Evolutionary conservation across 2,113 vertebrate genomes (phyloP), one percentile per base, ranked within the genome.

Genomic region (Chaetodon trifascialis): DNA sequence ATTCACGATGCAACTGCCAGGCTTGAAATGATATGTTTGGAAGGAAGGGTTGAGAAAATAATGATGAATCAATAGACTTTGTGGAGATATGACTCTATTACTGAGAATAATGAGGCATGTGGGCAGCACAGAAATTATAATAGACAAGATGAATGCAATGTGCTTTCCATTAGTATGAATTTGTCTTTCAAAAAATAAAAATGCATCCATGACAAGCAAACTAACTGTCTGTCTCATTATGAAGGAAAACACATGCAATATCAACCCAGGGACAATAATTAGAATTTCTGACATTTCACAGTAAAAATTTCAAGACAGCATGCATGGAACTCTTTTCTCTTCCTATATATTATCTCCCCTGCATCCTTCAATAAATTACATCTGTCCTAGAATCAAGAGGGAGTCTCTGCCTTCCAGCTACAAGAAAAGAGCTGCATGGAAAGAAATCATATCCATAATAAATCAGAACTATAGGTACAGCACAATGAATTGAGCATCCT

Each of bases 31-130:
- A 69, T 51, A 63, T 66, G 73, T 79, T 54, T 82, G 44, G 25
- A 79, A 74, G 38, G 38, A 73, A 55, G 63, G 30, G 44, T 40
- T 60, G 63, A 36, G 54, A 76, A 82, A 73, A 79, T 82, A 84
- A 88, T 69, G 71, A 79, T 77, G 58, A 88, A 85, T 90, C 85
- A 84, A 89, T 81, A 71, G 51, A 70, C 69, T 82, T 51, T 62
- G 70, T 66, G 65, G 56, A 55, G 62, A 82, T 66, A 7, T 49
- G 47, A 86, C 25, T 66, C 59, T 80, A 83, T 82, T 76, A 82
- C 67, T 12, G 64, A 71, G 79, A 84, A 89, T 84, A 85, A 85
- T 87, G 88, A 74, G 42, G 42, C 70, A 58, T 77, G 75, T 81
- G 70, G 67, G 78, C 73, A 66, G 56, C 67, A 46, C 19, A 79